Conservation (phyloP, 2,797 vertebrate species). For the Onychomys leucogaster region DNA sequence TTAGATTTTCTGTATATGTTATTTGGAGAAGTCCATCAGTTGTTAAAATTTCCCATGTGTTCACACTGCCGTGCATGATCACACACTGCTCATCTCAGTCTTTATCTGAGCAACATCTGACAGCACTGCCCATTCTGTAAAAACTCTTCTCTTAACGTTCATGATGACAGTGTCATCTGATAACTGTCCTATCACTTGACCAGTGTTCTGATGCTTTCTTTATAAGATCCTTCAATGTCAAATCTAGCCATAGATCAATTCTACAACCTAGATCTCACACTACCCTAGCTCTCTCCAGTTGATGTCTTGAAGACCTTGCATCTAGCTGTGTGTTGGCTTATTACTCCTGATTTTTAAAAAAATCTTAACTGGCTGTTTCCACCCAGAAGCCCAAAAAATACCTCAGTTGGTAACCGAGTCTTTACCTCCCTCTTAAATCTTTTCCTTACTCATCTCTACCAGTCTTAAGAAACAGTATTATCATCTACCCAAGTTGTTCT, state of each 20-base stretch:
- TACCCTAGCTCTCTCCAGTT: background rate
- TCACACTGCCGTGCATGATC: no score
- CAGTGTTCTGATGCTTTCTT: background rate
- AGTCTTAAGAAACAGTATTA: background rate
- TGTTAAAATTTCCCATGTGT: background rate
- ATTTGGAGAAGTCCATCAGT: background rate
- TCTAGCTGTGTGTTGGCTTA: background rate
- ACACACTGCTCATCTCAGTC: background rate
- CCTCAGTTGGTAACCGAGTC: background rate
- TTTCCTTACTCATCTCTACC: background rate
- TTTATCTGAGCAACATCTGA: background rate
- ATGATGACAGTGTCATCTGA: background rate
- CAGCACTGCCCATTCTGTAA: background rate
- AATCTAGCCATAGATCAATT: background rate
- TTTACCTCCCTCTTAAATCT: background rate
- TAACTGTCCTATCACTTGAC: background rate
- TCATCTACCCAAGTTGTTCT: background rate
- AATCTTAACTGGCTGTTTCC: background rate
- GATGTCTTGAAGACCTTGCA: background rate
- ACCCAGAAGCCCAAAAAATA: background rate
- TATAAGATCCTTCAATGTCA: background rate
- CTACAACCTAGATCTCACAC: background rate
- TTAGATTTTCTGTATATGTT: background rate
- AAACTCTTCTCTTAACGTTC: background rate
- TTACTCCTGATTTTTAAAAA: background rate